Evolutionary conservation across 2,113 vertebrate species (phyloP).

Genomic region (Salvelinus sp.): DNA sequence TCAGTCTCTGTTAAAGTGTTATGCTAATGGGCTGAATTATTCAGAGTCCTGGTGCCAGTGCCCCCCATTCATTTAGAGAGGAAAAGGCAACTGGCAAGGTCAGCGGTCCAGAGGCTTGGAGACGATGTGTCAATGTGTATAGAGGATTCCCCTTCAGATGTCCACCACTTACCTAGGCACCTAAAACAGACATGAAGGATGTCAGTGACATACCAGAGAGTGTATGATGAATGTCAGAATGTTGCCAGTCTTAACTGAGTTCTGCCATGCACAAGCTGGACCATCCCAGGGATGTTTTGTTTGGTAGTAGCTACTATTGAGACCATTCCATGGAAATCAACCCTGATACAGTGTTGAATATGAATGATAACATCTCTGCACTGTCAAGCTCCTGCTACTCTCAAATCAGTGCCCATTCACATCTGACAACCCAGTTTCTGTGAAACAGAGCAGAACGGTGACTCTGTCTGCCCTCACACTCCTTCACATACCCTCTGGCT

Average conservation of each 20-base stretch:
- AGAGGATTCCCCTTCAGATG: constrained; percentile 10
- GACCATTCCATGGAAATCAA: neutral
- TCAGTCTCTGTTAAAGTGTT: constrained; percentile 56
- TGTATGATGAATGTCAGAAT: neutral
- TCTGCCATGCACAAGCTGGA: too few relatives aligned
- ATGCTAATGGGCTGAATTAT: constrained; percentile 55
- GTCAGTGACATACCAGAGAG: neutral
- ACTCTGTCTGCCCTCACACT: constrained; percentile 32
- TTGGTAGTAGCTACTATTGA: neutral
- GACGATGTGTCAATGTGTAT: constrained; percentile 17
- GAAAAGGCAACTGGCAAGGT: neutral
- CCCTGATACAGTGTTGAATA: constrained; percentile 42
- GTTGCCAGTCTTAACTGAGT: neutral
- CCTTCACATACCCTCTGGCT: constrained; percentile 35
- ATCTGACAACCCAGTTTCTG: constrained; percentile 47
- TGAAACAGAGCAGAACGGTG: constrained; percentile 53
- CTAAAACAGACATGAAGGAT: neutral
- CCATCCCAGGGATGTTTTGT: neutral
- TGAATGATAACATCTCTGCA: constrained; percentile 43
- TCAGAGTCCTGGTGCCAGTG: constrained; percentile 40
- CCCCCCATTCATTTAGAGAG: constrained; percentile 24
- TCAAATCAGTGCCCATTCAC: constrained; percentile 39
- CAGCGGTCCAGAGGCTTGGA: constrained; percentile 3
- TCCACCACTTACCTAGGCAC: constrained; percentile 7
- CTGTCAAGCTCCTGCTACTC: constrained; percentile 29